Base-by-base conservation (phyloP, 2,797 vertebrate species). In the Falco biarmicus region DNA sequence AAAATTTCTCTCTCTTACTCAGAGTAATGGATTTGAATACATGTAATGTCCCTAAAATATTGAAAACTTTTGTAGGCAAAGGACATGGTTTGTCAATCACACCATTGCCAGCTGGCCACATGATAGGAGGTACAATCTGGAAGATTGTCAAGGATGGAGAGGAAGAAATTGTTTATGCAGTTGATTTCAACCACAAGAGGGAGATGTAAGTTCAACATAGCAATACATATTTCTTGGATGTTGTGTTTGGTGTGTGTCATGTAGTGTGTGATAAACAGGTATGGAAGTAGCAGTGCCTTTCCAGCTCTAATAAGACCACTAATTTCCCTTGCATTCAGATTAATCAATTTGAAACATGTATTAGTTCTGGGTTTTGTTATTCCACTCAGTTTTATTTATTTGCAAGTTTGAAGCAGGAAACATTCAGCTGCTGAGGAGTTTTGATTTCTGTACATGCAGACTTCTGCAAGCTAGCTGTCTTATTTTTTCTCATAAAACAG, bases 111-210 rank as follows among this genome's bases (percentile, higher is more conserved):
- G 99, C 99, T 59, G 99, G 99, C 87, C 99, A 99, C 97, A 99
- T 99, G 99, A 99, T 99, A 53, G 99, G 99, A 86, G 99, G 99
- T 57, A 99, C 99, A 15, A 99, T 99, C 93, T 99, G 99, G 99
- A 99, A 99, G 98, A 99, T 99, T 82, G 99, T 99, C 66, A 99
- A 99, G 97, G 99, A 99, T 59, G 99, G 99, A 61, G 99, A 99
- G 96, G 99, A 99, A 97, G 99, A 99, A 98, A 99, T 99, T 74
- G 98, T 99, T 87, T 99, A 99, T 86, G 99, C 99, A 15, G 99
- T 99, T 91, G 99, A 99, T 95, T 99, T 99, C 97, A 99, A 99
- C 98, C 99, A 99, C 98, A 99, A 99, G 98, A 98, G 99, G 98
- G 99, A 99, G 97, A 99, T 99, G 99, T 99, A 97, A 98, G 98